A percentile compares a stretch with the other conserved stretches of the same genome.
phyloP scores from a whole-genome alignment of 2,888 invertebrate species.

The Ecdyonurus torrentis region DNA sequence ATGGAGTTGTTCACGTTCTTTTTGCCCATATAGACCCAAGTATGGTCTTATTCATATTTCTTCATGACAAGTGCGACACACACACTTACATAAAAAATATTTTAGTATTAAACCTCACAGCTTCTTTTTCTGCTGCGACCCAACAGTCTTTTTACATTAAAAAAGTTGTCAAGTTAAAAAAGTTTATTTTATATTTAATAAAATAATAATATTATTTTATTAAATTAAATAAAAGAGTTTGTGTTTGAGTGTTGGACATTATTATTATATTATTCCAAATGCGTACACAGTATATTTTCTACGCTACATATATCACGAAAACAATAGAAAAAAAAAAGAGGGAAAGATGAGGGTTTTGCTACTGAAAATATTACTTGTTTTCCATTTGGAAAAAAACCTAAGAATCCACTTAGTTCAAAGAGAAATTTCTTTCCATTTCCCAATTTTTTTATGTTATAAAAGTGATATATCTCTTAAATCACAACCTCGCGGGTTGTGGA shows the following conservation, averaged over 20 bases:
- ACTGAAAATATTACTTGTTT: not conserved
- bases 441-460: too few species aligned
- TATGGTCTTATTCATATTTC: not conserved
- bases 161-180: too few species aligned
- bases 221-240: too few species aligned
- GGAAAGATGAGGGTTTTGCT: not conserved
- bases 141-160: too few species aligned
- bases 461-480: not conserved
- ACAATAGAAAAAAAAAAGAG: not conserved
- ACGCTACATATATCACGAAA: not conserved
- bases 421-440: not conserved
- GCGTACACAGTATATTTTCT: not conserved
- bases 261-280: not conserved
- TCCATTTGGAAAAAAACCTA: not conserved
- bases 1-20: not conserved
- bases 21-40: not conserved
- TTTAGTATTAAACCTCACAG: too few species aligned
- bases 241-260: too few species aligned
- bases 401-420: not conserved
- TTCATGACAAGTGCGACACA: too few species aligned
- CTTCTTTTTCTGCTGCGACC: too few species aligned
- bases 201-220: too few species aligned
- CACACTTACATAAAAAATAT: too few species aligned
- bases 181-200: too few species aligned
- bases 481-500: too few species aligned